Evolutionary conservation across 2,113 vertebrate species (phyloP).

Genomic region (Bos indicus): DNA sequence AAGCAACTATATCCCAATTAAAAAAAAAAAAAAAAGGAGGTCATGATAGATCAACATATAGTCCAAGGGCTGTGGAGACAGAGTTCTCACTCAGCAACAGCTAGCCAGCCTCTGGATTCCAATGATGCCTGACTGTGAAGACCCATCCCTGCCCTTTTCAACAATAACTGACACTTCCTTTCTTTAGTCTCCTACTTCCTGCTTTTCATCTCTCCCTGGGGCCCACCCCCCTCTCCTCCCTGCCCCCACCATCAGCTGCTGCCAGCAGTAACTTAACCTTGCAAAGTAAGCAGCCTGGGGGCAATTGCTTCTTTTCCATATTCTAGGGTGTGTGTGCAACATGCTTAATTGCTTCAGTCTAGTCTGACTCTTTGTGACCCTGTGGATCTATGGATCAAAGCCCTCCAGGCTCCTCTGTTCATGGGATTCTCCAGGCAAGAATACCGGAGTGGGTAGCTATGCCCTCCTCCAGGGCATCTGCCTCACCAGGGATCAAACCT

Average conservation of each 20-base stretch:
- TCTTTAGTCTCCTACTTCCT: background rate
- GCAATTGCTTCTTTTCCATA: background rate
- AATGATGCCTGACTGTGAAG: background rate
- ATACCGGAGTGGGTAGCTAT: background rate
- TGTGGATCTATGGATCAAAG: background rate
- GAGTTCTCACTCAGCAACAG: background rate
- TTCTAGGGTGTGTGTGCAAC: background rate
- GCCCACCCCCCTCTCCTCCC: background rate
- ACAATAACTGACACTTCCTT: background rate
- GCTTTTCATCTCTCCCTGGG: background rate
- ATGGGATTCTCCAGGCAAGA: background rate
- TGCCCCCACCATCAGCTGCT: background rate
- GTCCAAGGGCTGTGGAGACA: background rate
- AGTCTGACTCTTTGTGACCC: background rate
- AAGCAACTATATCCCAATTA: background rate
- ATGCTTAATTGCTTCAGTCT: background rate
- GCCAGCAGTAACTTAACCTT: background rate
- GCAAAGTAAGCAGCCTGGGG: background rate
- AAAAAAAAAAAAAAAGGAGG: background rate
- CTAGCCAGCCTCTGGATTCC: background rate
- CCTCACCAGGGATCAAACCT: background rate
- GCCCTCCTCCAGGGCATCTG: background rate
- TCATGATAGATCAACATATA: background rate
- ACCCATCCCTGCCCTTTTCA: background rate
- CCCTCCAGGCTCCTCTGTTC: background rate